Evolutionary conservation across 2,797 vertebrate genomes (phyloP), one percentile per base, ranked within the genome.

Genomic region (Brachyalestes nurse): DNA sequence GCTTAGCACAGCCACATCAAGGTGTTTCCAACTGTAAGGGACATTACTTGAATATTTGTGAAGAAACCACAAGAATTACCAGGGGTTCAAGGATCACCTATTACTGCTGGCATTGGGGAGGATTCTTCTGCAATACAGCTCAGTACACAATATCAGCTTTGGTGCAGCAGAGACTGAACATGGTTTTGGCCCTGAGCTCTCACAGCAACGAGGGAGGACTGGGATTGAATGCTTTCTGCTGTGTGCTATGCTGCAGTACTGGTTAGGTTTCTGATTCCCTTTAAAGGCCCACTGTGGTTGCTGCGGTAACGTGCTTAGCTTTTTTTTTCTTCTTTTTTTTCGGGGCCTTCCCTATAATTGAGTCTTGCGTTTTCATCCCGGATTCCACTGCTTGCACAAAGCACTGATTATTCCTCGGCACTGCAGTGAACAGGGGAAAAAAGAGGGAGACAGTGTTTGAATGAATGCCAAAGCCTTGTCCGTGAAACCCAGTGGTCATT

Each of bases 311-410:
- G 75, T 74, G 84, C 76, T 84, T 64, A 61, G 23, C 25, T 23
- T 23, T 28, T 6, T 17, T 93, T 77, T 61, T n/a, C n/a, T n/a
- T n/a, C n/a, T 85, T 86, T 84, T 40, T 80, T 85, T 86, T 89
- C 93, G 83, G 88, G 91, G 77, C 84, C 81, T 88, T 90, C 92
- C 91, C 90, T 94, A 90, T 93, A 88, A 91, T 89, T 88, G 88
- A 90, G 87, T 88, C 88, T 87, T 90, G 82, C 81, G 83, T 91
- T 90, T 87, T 89, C 85, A 83, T 84, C 81, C 86, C 82, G 89
- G 89, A 93, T 93, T 94, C 91, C 91, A 86, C 92, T 88, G 77
- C 88, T 86, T 71, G 79, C 82, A 95, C 94, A 96, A 94, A 96
- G 94, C 91, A 57, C 61, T 89, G 88, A 93, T 96, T 95, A 95